Base-by-base conservation (phyloP, 1,140 invertebrate genomes). In the Macrocentrus cingulum region DNA sequence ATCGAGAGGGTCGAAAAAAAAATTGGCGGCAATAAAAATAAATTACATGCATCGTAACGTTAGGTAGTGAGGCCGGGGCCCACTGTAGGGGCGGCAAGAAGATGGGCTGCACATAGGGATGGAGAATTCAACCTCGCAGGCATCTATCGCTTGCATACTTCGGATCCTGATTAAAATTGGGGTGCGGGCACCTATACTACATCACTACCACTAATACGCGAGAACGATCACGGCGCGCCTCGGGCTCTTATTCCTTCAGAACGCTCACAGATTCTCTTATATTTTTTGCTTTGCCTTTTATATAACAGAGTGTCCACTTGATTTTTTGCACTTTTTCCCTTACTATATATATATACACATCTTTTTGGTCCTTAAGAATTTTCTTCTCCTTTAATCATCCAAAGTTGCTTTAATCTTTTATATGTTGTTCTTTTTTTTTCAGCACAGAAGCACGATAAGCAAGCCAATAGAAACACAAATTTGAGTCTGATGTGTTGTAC, bases 21-120 rank as follows among this genome's bases (percentile, higher is more conserved):
- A 80, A 80, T 79, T 76, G 74, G 74, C 62, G 69, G 77, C 77
- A 80, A 80, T 80, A 80, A 80, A 80, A 80, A 79, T 80, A 80
- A 80, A 80, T 80, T 80, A 80, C 77, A 77, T 80, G 76, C 76
- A 76, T 77, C 75, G 76, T 78, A 79, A 77, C 74, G 74, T 71
- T 66, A 66, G 69, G 70, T 70, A 72, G 69, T 67, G 61, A 39
- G 36, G 56, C 65, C 55, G 65, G 66, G 68, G 69, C 74, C 70
- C 25, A 5, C 9, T 57, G 41, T 34, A 15, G 45, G 22, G 50
- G 60, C 56, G 60, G 9, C 2, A n/a, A 34, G 37, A 20, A 37
- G 18, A 51, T 7, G n/a, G n/a, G 34, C 18, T 25, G 29, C 9
- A 37, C 29, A 49, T 23, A 23, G 56, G 54, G 54, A 46, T 37